Percentiles rank a stretch among this genome's conserved stretches.
Conservation (phyloP, 1,140 invertebrate genomes). For the Pseudomyrmex dendroicus region DNA sequence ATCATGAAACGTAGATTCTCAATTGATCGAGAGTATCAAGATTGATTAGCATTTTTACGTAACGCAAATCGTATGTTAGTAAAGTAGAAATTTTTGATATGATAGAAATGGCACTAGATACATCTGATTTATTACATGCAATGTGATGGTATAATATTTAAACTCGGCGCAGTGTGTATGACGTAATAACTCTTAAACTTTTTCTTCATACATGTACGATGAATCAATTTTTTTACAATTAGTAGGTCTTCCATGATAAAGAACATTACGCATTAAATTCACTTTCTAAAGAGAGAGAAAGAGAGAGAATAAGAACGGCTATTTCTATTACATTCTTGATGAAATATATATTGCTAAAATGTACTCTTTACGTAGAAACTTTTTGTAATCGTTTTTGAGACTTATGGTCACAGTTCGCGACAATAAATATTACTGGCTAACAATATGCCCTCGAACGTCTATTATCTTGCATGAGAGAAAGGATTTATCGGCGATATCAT, state of each 20-base stretch:
- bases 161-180: not conserved
- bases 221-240: slow-evolving; percentile 45
- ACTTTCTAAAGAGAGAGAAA: slow-evolving; percentile 1
- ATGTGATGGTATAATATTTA: slow-evolving; percentile 43
- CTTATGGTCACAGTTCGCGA: slow-evolving; percentile 21
- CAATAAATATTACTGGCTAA: slow-evolving; percentile 68
- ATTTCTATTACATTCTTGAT: slow-evolving; percentile 46
- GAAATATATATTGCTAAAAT: slow-evolving; percentile 54
- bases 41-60: not conserved
- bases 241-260: slow-evolving; percentile 24
- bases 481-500: slow-evolving; percentile 66
- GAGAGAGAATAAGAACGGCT: slow-evolving; percentile 1
- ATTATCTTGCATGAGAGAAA: slow-evolving; percentile 60
- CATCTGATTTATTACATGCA: slow-evolving; percentile 11
- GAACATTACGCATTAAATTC: slow-evolving; percentile 35
- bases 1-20: not conserved
- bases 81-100: slow-evolving; percentile 5
- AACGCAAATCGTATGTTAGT: not conserved
- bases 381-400: slow-evolving; percentile 66
- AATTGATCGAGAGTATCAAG: too few relatives aligned
- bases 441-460: slow-evolving; percentile 54
- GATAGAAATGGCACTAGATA: not conserved
- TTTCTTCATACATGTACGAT: slow-evolving; percentile 3
- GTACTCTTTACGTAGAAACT: slow-evolving; percentile 51
- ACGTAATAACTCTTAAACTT: slow-evolving; percentile 8